Conservation (phyloP, 2,888 invertebrate genomes). For the Drosophila cognata region DNA sequence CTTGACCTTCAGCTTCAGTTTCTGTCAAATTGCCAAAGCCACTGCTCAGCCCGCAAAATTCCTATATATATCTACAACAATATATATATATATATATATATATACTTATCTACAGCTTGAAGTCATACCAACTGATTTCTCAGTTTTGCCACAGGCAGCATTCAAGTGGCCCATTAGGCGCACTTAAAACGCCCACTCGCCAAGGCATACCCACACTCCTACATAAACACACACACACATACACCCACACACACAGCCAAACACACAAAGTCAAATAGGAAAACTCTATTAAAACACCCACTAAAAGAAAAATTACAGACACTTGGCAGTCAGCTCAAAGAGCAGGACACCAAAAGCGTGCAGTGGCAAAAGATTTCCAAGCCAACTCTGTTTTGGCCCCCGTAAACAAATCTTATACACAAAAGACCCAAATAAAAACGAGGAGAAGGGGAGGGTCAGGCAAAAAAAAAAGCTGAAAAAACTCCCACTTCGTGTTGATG, state of each 20-base stretch:
- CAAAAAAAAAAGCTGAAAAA: conserved; percentile 13
- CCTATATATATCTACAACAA: neutral
- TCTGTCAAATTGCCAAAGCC: conserved; percentile 33
- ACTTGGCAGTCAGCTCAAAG: conserved; percentile 71
- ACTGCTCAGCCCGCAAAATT: conserved; percentile 12
- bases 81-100: neutral
- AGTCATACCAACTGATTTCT: conserved; percentile 44
- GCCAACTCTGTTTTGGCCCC: conserved; percentile 29
- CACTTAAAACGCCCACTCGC: conserved; percentile 70
- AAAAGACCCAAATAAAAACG: conserved; percentile 36
- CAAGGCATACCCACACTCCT: conserved; percentile 13
- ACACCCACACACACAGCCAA: conserved; percentile 21
- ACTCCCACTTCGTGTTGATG: conserved; percentile 51
- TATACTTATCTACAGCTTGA: conserved; percentile 7
- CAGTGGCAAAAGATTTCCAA: conserved; percentile 39
- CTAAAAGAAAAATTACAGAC: conserved; percentile 72
- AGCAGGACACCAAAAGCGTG: conserved; percentile 48
- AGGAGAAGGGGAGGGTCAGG: neutral
- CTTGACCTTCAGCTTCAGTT: conserved; percentile 58
- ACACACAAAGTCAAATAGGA: conserved; percentile 41
- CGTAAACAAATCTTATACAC: conserved; percentile 65
- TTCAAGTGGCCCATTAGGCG: conserved; percentile 65
- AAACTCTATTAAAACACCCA: conserved; percentile 73
- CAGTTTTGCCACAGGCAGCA: conserved; percentile 57
- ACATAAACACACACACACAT: conserved; percentile 16